These are phyloP conservation scores for Chauna torquata DNA, from an alignment of 2,113 vertebrate species.

Conservation along the genomic window DNA sequence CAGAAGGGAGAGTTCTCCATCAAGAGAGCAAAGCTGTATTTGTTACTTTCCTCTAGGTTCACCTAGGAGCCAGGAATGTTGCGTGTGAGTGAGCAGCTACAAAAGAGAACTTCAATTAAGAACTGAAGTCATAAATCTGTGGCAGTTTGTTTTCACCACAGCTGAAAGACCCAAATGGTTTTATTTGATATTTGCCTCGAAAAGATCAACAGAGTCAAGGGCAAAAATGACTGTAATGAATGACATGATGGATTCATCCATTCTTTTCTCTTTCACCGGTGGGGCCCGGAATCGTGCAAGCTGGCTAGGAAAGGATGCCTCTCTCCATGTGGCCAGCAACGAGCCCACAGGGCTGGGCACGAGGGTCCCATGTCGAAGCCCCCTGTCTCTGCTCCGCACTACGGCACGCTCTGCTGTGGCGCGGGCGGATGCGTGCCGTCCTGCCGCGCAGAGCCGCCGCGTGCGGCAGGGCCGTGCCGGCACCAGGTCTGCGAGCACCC, in stretches of 20 bases:
- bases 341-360: rapidly evolving
- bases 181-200: slow-evolving; percentile 12
- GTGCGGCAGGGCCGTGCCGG: too few species aligned
- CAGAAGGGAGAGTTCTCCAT: neutral
- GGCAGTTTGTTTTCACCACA: slow-evolving; percentile 3
- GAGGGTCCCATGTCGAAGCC: neutral
- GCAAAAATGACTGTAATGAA: neutral
- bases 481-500: neutral
- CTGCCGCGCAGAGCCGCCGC: too few species aligned
- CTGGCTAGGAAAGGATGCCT: neutral
- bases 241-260: neutral
- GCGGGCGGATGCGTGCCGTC: neutral
- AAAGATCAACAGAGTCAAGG: slow-evolving; percentile 37
- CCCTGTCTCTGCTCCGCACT: neutral
- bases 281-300: neutral
- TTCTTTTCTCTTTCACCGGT: neutral
- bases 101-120: slow-evolving; percentile 48
- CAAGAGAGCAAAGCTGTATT: neutral
- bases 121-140: slow-evolving; percentile 31
- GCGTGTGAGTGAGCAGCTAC: slow-evolving; percentile 29
- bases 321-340: rapidly evolving
- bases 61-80: neutral
- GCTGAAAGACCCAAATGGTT: neutral
- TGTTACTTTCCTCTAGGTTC: neutral
- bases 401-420: too few species aligned